Evolutionary conservation across 2,888 invertebrate species (phyloP).

Genomic region (Mactromeris polynyma): DNA sequence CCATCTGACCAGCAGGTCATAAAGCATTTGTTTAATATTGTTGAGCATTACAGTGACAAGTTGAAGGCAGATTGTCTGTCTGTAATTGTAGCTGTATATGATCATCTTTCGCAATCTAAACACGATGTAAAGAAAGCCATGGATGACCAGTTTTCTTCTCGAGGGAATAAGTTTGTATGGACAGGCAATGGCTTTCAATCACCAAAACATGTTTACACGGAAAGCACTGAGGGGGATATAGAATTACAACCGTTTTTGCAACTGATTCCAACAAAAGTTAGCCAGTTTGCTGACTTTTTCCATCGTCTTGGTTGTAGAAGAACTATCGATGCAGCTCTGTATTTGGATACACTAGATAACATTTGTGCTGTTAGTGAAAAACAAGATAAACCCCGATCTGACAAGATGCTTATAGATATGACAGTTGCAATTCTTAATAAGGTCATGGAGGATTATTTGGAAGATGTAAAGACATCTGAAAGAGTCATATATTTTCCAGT

Average conservation of each 20-base stretch:
- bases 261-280: constrained; percentile 12
- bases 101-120: neutral
- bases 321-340: neutral
- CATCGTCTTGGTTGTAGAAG: constrained; percentile 20
- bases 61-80: neutral
- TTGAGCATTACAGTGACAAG: neutral
- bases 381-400: neutral
- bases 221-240: neutral
- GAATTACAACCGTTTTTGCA: constrained; percentile 10
- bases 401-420: neutral
- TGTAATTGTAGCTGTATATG: neutral
- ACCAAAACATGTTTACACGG: constrained; percentile 20
- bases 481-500: constrained; percentile 36
- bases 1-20: neutral
- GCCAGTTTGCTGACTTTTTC: neutral
- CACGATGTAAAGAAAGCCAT: neutral
- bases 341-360: neutral
- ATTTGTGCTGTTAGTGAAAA: neutral
- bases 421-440: constrained; percentile 12
- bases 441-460: neutral
- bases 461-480: neutral
- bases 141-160: neutral
- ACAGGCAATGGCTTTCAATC: constrained; percentile 10
- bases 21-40: neutral
- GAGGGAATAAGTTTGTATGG: constrained; percentile 6